Evolutionary conservation across 2,797 vertebrate species (phyloP), one percentile per base, ranked within the genome.

Genomic region (Neopelma chrysocephalum): DNA sequence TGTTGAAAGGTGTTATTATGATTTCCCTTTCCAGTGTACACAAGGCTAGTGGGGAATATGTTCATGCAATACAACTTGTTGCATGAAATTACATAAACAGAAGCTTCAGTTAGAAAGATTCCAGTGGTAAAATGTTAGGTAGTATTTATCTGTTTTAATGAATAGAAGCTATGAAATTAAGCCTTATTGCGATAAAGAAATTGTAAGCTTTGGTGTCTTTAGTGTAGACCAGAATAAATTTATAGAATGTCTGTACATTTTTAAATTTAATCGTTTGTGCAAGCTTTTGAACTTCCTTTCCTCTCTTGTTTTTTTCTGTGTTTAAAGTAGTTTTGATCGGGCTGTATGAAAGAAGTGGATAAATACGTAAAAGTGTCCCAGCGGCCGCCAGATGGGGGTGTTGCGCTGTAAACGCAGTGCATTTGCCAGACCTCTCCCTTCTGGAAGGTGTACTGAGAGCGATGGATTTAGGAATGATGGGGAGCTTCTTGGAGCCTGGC

Each of bases 381-480:
- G 73, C 26, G 76, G 29, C 89, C 95, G 71, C 79, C 85, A 95
- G 96, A 19, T 96, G 96, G 92, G 21, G 81, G 54, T 69, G 26
- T 86, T 73, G 95, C 6, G 23, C 75, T 75, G 75, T 26, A 13
- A 84, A 34, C n/a, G 4, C 14, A 10, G 4, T 27, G 56, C 26
- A 9, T 38, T 57, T 48, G 23, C 45, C 23, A 10, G 72, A 8
- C 11, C 12, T 40, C 23, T 23, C 25, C 25, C 15, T 47, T 2
- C 3, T 5, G 62, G 17, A 42, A 4, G 16, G 7, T 23, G 11
- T 27, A 1, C 8, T 0, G 15, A 9, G 12, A 62, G 42, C 23
- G 11, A 6, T 29, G 70, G 42, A 18, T 19, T 15, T 17, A 10
- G 51, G 31, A 26, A 5, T 47, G 57, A 18, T 1, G 4, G 53